Percentiles rank a stretch among this genome's conserved stretches.
Evolutionary conservation across 2,797 vertebrate genomes (phyloP).

Genomic region (Champsocephalus esox): DNA sequence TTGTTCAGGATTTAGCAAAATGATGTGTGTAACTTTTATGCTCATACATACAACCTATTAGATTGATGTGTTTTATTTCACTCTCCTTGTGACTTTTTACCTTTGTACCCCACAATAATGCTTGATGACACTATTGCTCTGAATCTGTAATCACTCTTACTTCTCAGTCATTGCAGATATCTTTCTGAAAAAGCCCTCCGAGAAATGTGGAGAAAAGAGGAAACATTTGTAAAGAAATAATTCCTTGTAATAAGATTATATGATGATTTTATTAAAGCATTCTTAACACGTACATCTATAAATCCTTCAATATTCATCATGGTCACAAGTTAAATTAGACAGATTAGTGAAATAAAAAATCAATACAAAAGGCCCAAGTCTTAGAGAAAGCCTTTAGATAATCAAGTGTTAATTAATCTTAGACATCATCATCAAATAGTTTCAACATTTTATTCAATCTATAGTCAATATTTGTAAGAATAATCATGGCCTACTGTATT

Average conservation of each 20-base stretch:
- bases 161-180: slow-evolving; percentile 80
- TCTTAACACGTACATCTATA: slow-evolving; percentile 13
- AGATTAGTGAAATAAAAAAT: slow-evolving; percentile 22
- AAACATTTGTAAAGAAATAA: slow-evolving; percentile 58
- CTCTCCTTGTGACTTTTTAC: background rate
- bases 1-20: background rate
- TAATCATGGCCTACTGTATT: background rate
- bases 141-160: slow-evolving; percentile 81
- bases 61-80: slow-evolving; percentile 6
- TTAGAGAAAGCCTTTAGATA: background rate
- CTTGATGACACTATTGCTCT: slow-evolving; percentile 62
- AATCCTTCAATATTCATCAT: slow-evolving; percentile 43
- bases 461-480: background rate
- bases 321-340: slow-evolving; percentile 32
- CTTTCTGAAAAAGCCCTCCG: slow-evolving; percentile 75
- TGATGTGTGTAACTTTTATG: slow-evolving; percentile 16
- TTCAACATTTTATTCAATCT: background rate
- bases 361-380: background rate
- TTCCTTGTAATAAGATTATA: slow-evolving; percentile 35
- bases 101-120: slow-evolving; percentile 23
- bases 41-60: background rate
- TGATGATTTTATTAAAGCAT: slow-evolving; percentile 44
- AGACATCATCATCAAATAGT: background rate
- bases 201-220: slow-evolving; percentile 56
- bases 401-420: background rate